A percentile compares a stretch with the other conserved stretches of the same genome.
These are phyloP conservation scores for Aulostomus chinensis DNA, from an alignment of 2,797 vertebrate genomes.

Conservation along the genomic window DNA sequence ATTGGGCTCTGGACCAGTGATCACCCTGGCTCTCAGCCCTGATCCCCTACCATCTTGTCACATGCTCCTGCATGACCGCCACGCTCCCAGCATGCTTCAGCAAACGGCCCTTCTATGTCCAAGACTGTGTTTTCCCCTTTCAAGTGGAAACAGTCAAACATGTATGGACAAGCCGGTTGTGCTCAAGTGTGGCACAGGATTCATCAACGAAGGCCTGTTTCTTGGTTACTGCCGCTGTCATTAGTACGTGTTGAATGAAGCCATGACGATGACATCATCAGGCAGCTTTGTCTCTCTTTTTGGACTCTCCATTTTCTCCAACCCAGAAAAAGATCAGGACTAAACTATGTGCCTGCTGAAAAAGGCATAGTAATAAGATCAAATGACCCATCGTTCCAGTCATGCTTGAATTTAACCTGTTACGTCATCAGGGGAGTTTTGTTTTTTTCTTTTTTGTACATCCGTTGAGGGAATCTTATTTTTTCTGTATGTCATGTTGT, in stretches of 20 bases:
- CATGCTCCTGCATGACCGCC: slow-evolving; percentile 12
- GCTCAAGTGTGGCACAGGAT: slow-evolving; percentile 19
- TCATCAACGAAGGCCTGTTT: slow-evolving; percentile 46
- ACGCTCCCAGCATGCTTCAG: slow-evolving; percentile 63
- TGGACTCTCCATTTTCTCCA: slow-evolving; percentile 3
- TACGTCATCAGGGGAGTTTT: slow-evolving; percentile 1
- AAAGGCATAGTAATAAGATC: background rate
- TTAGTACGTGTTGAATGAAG: slow-evolving; percentile 36
- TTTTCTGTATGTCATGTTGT: too few relatives aligned
- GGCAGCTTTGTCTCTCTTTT: slow-evolving; percentile 25
- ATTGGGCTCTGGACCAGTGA: slow-evolving; percentile 49
- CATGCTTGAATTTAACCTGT: background rate
- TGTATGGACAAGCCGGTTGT: slow-evolving; percentile 8
- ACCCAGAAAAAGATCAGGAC: background rate
- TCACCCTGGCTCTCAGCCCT: slow-evolving; percentile 30
- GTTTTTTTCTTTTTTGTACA: background rate
- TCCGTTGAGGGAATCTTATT: too few relatives aligned
- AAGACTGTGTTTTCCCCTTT: background rate
- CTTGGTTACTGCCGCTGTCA: slow-evolving; percentile 39
- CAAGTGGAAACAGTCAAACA: slow-evolving; percentile 18
- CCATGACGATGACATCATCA: slow-evolving; percentile 37
- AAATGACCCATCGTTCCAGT: background rate
- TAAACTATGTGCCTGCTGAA: slow-evolving; percentile 7
- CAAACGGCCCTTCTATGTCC: slow-evolving; percentile 28
- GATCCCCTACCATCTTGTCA: slow-evolving; percentile 25